Conservation (phyloP, 2,113 vertebrate species). For the Mormoops blainvillei region DNA sequence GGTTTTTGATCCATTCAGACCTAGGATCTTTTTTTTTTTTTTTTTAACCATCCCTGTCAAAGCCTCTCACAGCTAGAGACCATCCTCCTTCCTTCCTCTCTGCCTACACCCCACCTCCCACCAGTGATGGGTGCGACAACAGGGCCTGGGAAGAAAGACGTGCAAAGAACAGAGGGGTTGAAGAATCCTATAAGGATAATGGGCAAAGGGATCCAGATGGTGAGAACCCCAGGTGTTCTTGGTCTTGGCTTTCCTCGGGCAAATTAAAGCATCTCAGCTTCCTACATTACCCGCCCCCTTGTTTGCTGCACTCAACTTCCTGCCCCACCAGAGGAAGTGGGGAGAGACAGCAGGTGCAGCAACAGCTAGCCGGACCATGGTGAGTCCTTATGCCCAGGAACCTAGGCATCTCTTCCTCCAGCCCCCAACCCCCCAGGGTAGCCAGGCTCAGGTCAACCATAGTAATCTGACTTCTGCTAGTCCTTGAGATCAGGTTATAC, state of each 20-base stretch:
- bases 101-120: neutral
- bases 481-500: neutral
- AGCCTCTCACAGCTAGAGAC: neutral
- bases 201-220: neutral
- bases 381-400: constrained; percentile 44
- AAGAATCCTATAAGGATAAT: neutral
- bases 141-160: neutral
- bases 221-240: neutral
- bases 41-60: neutral
- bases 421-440: too few species aligned
- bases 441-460: neutral
- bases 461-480: neutral
- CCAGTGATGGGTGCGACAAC: neutral
- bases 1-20: neutral
- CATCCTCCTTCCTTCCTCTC: constrained; percentile 23
- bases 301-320: constrained; percentile 62
- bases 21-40: neutral
- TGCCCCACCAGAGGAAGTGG: constrained; percentile 67
- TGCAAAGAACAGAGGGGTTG: neutral
- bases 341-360: constrained; percentile 59
- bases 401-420: neutral
- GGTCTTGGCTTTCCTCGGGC: neutral
- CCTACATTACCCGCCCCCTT: constrained; percentile 25
- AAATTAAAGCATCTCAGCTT: neutral
- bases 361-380: constrained; percentile 51